Evolutionary conservation across 2,888 invertebrate genomes (phyloP).

Genomic region (Calameuta pallipes): DNA sequence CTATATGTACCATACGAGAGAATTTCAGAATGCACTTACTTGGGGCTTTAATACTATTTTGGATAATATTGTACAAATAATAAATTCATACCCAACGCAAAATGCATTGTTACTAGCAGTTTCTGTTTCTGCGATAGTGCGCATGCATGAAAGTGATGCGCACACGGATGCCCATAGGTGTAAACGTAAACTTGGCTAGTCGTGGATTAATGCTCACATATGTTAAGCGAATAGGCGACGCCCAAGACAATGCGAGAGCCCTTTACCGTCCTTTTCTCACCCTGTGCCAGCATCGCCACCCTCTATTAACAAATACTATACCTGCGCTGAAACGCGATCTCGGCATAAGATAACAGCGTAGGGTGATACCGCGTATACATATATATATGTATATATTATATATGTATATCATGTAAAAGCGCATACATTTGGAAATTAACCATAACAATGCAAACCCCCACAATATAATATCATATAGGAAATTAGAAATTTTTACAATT

Average conservation of each 20-base stretch:
- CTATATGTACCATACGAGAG: too few relatives aligned
- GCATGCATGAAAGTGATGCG: too few relatives aligned
- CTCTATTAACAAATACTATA: conserved; percentile 39
- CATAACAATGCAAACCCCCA: too few relatives aligned
- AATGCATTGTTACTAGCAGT: background rate
- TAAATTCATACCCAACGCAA: conserved; percentile 22
- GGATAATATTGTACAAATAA: conserved; percentile 20
- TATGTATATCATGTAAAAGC: too few relatives aligned
- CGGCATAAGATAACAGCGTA: conserved; percentile 32
- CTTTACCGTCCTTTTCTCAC: too few relatives aligned
- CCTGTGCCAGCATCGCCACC: conserved; percentile 15
- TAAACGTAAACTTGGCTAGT: conserved; percentile 18
- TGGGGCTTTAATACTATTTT: conserved; percentile 17
- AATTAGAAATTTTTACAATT: too few relatives aligned
- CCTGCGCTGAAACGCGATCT: conserved; percentile 39
- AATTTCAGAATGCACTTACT: background rate
- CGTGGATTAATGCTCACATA: conserved; percentile 23
- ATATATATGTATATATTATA: too few relatives aligned
- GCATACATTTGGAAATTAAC: too few relatives aligned
- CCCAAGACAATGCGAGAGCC: conserved; percentile 27
- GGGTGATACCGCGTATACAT: conserved; percentile 9
- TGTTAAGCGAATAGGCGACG: conserved; percentile 24
- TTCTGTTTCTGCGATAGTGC: background rate
- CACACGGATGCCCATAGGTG: background rate
- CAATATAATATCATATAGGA: too few relatives aligned